Conservation (phyloP, 2,113 vertebrate genomes). For the Lates calcarifer region DNA sequence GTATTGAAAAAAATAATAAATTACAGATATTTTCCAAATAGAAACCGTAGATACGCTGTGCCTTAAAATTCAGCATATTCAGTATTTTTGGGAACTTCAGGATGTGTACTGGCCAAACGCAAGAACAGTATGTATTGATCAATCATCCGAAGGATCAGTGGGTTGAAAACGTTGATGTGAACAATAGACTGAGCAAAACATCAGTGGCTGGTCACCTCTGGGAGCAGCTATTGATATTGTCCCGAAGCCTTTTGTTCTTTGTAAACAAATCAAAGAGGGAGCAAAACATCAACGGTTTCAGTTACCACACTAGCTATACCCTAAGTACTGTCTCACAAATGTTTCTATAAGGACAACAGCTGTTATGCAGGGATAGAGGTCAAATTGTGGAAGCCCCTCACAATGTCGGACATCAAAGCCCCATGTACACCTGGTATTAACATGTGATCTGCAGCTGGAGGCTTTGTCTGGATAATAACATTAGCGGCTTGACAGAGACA, state of each 20-base stretch:
- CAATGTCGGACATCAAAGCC: background rate
- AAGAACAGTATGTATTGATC: background rate
- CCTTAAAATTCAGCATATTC: background rate
- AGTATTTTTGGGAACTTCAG: background rate
- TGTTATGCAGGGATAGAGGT: too few species aligned
- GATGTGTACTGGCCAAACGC: background rate
- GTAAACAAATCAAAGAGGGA: background rate
- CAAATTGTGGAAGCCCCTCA: background rate
- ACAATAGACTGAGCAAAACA: background rate
- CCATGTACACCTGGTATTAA: background rate
- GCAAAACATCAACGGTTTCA: background rate
- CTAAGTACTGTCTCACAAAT: background rate
- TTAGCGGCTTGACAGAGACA: too few species aligned
- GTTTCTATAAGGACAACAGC: background rate
- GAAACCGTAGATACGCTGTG: background rate
- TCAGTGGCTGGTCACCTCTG: background rate
- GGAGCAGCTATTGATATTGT: background rate
- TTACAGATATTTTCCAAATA: background rate
- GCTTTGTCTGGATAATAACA: background rate
- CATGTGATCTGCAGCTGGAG: background rate
- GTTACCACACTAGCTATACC: background rate
- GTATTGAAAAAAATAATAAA: background rate
- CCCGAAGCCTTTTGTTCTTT: background rate
- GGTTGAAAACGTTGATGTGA: background rate
- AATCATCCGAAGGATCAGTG: background rate